Evolutionary conservation across 2,113 vertebrate genomes (phyloP), one percentile per base, ranked within the genome.

Genomic region (Chrysochloris asiatica): DNA sequence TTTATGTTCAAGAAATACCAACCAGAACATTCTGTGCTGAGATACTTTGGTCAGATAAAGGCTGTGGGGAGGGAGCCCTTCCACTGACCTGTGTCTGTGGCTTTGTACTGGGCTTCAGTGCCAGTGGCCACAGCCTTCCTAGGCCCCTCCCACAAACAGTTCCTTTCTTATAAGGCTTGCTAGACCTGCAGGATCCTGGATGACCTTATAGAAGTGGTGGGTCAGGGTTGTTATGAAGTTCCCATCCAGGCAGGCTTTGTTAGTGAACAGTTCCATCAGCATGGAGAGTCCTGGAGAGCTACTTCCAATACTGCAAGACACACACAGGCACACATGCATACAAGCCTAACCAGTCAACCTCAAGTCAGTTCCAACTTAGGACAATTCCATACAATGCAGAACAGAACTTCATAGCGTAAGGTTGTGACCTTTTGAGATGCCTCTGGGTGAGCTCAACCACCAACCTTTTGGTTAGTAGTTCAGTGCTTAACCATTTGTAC

Each of bases 11-110:
- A 96, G 90, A 93, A 95, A 95, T 78, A 92, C 76, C 92, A 95
- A 85, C 92, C 81, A 94, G 95, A 95, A 97, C 94, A 93, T 94
- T 96, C 89, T 36, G 85, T 96, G 92, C 95, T 52, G 52, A 94
- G 95, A 95, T 90, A 33, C 28, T 93, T 22, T 52, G 52, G 61
- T 95, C 83, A 79, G 92, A 93, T 96, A 91, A 89, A 79, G 90
- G 52, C 78, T 56, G 30, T 2, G 24, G 38, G 8, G 63, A 65
- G 28, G n/a, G 28, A 86, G 52, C 17, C 80, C 38, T 93, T n/a
- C 67, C 8, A 2, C 76, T n/a, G 89, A 52, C 86, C 89, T 81
- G 79, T 19, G 45, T 48, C 90, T 93, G 71, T 54, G 48, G 79
- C 54, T 77, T 86, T 78, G n/a, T 47, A 3, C 43, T 22, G 77